Conservation (phyloP, 2,888 invertebrate genomes). For the Anagyrus pseudococci region DNA sequence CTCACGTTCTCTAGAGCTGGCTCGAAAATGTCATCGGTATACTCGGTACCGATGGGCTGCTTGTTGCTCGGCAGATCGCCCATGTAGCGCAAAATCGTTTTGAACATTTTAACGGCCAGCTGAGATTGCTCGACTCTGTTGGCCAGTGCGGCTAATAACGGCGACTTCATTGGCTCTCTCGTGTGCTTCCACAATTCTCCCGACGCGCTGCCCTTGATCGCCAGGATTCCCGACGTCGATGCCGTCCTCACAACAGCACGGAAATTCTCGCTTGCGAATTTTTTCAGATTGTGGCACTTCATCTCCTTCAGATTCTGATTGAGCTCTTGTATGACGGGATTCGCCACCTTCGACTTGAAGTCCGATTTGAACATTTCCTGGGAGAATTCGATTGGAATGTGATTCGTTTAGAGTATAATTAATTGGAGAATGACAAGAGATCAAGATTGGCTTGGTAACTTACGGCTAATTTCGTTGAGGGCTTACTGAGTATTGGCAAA, state of each 20-base stretch:
- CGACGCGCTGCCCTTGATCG: slow-evolving; percentile 70
- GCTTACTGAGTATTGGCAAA: slow-evolving; percentile 80
- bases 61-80: slow-evolving; percentile 88
- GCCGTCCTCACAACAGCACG: slow-evolving; percentile 67
- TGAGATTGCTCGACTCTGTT: slow-evolving; percentile 75
- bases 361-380: slow-evolving; percentile 60
- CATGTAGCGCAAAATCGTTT: slow-evolving; percentile 84
- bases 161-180: slow-evolving; percentile 82
- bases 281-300: slow-evolving; percentile 82
- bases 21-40: slow-evolving; percentile 88
- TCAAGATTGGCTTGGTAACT: slow-evolving; percentile 9
- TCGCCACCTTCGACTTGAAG: slow-evolving; percentile 32
- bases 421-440: too few species aligned
- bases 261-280: slow-evolving; percentile 85
- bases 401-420: not conserved
- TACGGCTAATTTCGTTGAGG: slow-evolving; percentile 63
- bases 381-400: not conserved
- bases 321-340: slow-evolving; percentile 24
- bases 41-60: slow-evolving; percentile 78
- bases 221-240: slow-evolving; percentile 70
- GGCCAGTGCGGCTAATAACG: slow-evolving; percentile 78
- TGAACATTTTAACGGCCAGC: slow-evolving; percentile 77
- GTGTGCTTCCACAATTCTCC: slow-evolving; percentile 85
- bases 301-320: slow-evolving; percentile 65
- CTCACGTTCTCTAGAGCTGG: slow-evolving; percentile 74